Percentiles rank a stretch among this genome's conserved stretches.
These are phyloP conservation scores for Erythrolamprus reginae DNA, from an alignment of 2,113 vertebrate species.

Conservation along the genomic window DNA sequence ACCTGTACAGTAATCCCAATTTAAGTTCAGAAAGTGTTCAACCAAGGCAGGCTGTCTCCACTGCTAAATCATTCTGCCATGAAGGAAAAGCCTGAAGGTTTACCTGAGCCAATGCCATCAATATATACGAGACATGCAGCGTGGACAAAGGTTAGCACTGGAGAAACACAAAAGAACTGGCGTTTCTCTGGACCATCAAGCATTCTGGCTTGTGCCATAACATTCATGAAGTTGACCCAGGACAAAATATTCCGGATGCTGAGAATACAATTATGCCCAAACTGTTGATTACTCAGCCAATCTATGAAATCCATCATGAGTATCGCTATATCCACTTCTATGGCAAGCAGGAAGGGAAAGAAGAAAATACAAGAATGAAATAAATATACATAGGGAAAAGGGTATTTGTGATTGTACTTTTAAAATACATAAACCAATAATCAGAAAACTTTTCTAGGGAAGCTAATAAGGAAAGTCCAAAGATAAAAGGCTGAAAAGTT, in stretches of 20 bases:
- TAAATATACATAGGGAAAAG: neutral
- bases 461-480: neutral
- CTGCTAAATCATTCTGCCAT: neutral
- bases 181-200: constrained; percentile 35
- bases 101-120: constrained; percentile 93
- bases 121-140: constrained; percentile 91
- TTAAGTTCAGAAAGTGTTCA: neutral
- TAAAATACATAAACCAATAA: neutral
- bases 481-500: neutral
- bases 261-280: constrained; percentile 85
- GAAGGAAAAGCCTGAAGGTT: constrained; percentile 30
- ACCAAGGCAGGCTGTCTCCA: neutral
- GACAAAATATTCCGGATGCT: constrained; percentile 90
- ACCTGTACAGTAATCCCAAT: neutral
- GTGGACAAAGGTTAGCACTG: constrained; percentile 84
- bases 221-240: constrained; percentile 92
- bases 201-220: constrained; percentile 66
- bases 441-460: neutral
- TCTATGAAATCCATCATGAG: constrained; percentile 93
- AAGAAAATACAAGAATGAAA: neutral
- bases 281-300: constrained; percentile 89
- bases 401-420: neutral
- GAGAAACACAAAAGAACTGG: constrained; percentile 55
- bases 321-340: constrained; percentile 83
- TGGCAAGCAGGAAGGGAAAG: neutral